Base-by-base conservation (phyloP, 2,888 invertebrate genomes). In the Ophion obscuratus region DNA sequence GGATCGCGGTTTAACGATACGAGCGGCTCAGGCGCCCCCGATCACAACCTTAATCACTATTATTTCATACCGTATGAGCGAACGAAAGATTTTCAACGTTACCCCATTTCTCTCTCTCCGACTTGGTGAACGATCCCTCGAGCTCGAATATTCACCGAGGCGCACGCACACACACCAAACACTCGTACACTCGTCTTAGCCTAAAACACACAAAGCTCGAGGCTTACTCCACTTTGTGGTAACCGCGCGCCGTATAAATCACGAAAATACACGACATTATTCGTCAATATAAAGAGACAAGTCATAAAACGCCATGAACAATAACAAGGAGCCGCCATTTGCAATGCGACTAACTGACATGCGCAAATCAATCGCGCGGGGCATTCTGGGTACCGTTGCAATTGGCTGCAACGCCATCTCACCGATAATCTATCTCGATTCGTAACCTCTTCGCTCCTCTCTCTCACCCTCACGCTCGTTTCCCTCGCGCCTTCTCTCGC, bases 281-380 rank as follows among this genome's bases (percentile, higher is more conserved):
- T 92, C 93, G 92, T 91, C 91, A 92, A 92, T 93, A 93, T 93
- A 93, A 93, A 93, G 93, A 92, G 93, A 93, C 93, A 93, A 93
- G 93, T 94, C 94, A 93, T 93, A 93, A 94, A 94, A 97, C 97
- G 97, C 97, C 97, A 97, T 97, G 97, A 98, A 98, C 98, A 98
- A 98, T 98, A 98, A 98, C 98, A 98, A 98, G 97, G 97, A 92
- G 98, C 97, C 98, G 98, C 98, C 98, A 98, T 98, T 98, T 98
- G 98, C 97, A 98, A 97, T 98, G 97, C 96, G 93, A 92, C 96
- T 96, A 96, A 96, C 96, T 96, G 96, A 96, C 96, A 96, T 96
- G 96, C 96, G 96, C 96, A 94, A 94, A 94, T 94, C 94, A 94
- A 94, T 94, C 92, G 93, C 94, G 93, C 93, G 92, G 90, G 91